These are phyloP conservation scores for Aphis craccivora DNA, from an alignment of 1,140 invertebrate species.

Conservation along the genomic window DNA sequence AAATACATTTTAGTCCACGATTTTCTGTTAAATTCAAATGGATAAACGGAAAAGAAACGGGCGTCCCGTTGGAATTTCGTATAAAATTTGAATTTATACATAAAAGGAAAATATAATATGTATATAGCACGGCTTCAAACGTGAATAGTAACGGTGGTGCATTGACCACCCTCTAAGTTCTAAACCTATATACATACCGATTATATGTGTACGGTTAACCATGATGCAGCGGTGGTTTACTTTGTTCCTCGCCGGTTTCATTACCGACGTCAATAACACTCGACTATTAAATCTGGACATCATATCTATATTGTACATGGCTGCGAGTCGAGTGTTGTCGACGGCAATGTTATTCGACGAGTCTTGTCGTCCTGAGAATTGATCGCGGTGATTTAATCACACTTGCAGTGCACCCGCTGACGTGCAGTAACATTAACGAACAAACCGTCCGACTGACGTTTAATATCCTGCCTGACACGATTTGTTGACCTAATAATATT, in stretches of 20 bases:
- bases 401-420: neutral
- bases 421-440: neutral
- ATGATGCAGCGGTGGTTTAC: neutral
- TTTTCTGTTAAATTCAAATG: neutral
- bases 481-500: constrained; percentile 12
- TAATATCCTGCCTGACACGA: neutral
- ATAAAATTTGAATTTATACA: neutral
- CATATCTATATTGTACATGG: neutral
- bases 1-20: neutral
- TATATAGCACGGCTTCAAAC: neutral
- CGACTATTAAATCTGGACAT: neutral
- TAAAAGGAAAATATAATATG: neutral
- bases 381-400: neutral
- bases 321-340: neutral
- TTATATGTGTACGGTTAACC: neutral
- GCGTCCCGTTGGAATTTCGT: neutral
- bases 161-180: neutral
- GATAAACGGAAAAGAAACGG: neutral
- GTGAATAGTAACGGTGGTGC: neutral
- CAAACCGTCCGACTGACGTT: neutral
- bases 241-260: neutral
- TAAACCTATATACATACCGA: neutral
- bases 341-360: neutral
- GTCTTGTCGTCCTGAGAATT: constrained; percentile 4
- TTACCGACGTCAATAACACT: neutral